phyloP scores from a whole-genome alignment of 1,140 invertebrate genomes.

The Sesamia nonagrioides region DNA sequence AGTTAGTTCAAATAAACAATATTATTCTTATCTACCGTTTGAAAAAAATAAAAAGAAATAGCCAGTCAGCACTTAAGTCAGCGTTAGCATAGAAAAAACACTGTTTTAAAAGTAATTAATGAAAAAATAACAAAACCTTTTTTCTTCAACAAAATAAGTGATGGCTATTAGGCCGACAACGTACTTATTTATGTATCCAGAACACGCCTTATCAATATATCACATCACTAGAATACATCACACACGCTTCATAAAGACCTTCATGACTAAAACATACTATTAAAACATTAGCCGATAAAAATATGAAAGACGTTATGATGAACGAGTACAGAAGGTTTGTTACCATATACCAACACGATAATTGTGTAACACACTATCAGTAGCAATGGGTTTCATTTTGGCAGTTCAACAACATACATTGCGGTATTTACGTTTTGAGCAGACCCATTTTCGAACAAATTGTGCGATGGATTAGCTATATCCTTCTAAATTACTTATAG shows the following conservation, averaged over 20 bases:
- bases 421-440: too few species aligned
- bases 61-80: neutral
- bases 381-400: too few species aligned
- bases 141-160: slow-evolving; percentile 9
- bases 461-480: too few species aligned
- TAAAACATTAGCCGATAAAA: slow-evolving; percentile 45
- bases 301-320: neutral
- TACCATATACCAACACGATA: neutral
- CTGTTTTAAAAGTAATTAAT: neutral
- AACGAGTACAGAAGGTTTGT: neutral
- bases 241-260: slow-evolving; percentile 30
- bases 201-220: slow-evolving; percentile 28
- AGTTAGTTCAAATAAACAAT: too few species aligned
- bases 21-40: too few species aligned
- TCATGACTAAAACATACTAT: slow-evolving; percentile 43
- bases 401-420: too few species aligned
- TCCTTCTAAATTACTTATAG: too few species aligned
- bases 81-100: too few species aligned
- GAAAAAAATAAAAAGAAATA: too few species aligned
- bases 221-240: slow-evolving; percentile 30
- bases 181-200: slow-evolving; percentile 23
- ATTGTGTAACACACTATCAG: too few species aligned
- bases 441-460: too few species aligned
- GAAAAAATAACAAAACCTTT: neutral
- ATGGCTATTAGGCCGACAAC: slow-evolving; percentile 31